Evolutionary conservation across 2,113 vertebrate species (phyloP), one percentile per base, ranked within the genome.

Genomic region (Papio anubis): DNA sequence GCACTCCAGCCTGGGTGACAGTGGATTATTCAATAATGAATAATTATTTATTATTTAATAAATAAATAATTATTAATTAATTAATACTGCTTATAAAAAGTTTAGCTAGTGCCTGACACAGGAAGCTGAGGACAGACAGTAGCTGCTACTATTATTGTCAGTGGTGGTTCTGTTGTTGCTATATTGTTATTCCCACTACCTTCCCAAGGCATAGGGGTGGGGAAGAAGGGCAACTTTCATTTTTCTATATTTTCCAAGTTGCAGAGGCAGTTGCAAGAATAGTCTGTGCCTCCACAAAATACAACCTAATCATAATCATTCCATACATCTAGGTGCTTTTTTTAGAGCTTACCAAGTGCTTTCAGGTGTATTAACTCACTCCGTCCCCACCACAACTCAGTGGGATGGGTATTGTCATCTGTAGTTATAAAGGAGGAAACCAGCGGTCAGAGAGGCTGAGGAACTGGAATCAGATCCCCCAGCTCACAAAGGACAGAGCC

Each of bases 31-130:
- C 13, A 14, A 50, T 50, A 50, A 50, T 50, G 48, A 50, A 50
- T 50, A 50, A 50, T 50, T 50, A 50, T 14, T 14, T 50, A 13
- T 14, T 50, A 50, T 50, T 14, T 50, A 50, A 48, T 48, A 12
- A 50, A 48, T 48, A 12, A 27, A 27, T 61, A 61, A 61, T 4
- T 3, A 50, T 50, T 50, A 50, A 50, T 14, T 50, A 50, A 64
- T 61, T 30, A 61, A 61, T 30, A 30, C 12, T 5, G 12, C 61
- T 5, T 32, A 64, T 64, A 17, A 2, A 14, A 7, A 6, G 35
- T 45, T 7, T 7, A 10, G 12, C 0, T 3, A 0, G 32, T 14
- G 2, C 20, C 59, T 35, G 66, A 10, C 35, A 0, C 35, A 0
- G 38, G 50, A 35, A 27, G 78, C 11, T 1, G 64, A 18, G 48